These are phyloP conservation scores for Xenopus laevis DNA, from an alignment of 2,113 vertebrate species.

Conservation along the genomic window DNA sequence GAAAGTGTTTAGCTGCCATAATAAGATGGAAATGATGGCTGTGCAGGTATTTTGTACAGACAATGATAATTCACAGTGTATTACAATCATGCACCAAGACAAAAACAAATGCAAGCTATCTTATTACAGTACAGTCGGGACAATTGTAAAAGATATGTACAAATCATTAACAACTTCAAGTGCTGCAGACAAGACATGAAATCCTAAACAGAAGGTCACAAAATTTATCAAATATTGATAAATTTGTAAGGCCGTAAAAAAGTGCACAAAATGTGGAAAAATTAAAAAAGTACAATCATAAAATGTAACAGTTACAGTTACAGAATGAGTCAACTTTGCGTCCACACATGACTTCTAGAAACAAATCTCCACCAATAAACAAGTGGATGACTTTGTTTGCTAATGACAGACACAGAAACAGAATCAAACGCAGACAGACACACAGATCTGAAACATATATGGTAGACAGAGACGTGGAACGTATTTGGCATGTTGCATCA, in stretches of 20 bases:
- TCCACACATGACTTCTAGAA: conserved; percentile 59
- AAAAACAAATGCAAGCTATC: conserved; percentile 55
- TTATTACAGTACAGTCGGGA: conserved; percentile 58
- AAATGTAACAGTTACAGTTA: conserved; percentile 63
- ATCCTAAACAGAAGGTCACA: conserved; percentile 62
- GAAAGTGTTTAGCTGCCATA: conserved; percentile 53
- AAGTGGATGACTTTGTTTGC: conserved; percentile 52
- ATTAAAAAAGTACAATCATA: conserved; percentile 56
- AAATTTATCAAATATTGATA: conserved; percentile 77
- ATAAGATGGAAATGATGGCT: conserved; percentile 49
- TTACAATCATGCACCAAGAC: conserved; percentile 69
- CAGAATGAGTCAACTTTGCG: conserved; percentile 69
- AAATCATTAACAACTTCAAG: conserved; percentile 61
- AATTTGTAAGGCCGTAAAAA: conserved; percentile 70
- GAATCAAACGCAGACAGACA: conserved; percentile 54
- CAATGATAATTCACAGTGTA: conserved; percentile 56
- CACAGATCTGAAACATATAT: conserved; percentile 60
- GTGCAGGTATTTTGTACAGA: conserved; percentile 58
- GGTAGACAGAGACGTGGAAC: conserved; percentile 69
- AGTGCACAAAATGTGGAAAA: conserved; percentile 65
- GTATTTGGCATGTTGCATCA: conserved; percentile 72
- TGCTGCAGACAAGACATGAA: conserved; percentile 63
- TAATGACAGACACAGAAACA: conserved; percentile 52
- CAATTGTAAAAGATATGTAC: conserved; percentile 61
- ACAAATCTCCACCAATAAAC: conserved; percentile 54